These are phyloP conservation scores for Irena cyanogastra DNA, from an alignment of 2,113 vertebrate genomes.

Conservation along the genomic window DNA sequence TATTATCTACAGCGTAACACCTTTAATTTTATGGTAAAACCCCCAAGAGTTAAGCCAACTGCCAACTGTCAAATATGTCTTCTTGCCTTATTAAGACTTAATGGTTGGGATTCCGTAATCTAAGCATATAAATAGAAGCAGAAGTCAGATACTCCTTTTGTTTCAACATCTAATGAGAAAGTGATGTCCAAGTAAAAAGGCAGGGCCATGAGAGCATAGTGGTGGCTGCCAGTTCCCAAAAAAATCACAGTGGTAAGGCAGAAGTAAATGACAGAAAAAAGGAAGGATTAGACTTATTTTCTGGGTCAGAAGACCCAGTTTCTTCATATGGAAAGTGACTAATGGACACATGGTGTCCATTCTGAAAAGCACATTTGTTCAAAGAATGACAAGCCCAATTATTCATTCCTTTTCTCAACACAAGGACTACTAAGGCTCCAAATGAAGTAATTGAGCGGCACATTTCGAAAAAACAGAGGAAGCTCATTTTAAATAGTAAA, in stretches of 20 bases:
- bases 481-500: not conserved
- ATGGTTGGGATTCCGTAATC: not conserved
- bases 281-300: not conserved
- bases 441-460: not conserved
- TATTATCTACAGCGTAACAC: not conserved
- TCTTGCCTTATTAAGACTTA: not conserved
- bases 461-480: not conserved
- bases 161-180: not conserved
- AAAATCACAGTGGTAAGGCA: not conserved
- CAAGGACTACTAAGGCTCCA: not conserved
- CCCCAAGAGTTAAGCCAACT: rapidly evolving
- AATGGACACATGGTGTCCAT: not conserved
- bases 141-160: not conserved
- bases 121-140: not conserved
- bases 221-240: not conserved
- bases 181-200: not conserved
- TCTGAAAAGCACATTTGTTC: not conserved
- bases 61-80: not conserved
- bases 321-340: not conserved
- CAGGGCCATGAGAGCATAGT: not conserved
- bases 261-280: not conserved
- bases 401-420: not conserved
- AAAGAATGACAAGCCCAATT: not conserved
- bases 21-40: not conserved
- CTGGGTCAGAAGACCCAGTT: not conserved